Conservation (phyloP, 2,888 invertebrate species). For the Catocala fraxini region DNA sequence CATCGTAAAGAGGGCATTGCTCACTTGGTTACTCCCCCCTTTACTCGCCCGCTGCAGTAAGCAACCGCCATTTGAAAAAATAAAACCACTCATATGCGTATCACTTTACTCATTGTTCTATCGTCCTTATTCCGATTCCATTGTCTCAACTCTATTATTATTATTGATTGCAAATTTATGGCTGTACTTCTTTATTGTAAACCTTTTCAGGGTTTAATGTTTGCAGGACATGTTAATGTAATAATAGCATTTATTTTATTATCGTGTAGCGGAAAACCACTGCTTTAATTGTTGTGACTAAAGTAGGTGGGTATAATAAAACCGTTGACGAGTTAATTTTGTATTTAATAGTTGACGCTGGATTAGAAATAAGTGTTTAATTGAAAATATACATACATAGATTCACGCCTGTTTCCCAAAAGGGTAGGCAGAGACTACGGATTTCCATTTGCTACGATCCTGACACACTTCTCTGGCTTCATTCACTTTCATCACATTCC, state of each 20-base stretch:
- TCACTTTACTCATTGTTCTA: slow-evolving; percentile 77
- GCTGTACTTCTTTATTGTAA: slow-evolving; percentile 69
- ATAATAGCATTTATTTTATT: slow-evolving; percentile 30
- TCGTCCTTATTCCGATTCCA: slow-evolving; percentile 80
- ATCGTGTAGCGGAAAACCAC: slow-evolving; percentile 55
- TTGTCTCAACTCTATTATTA: slow-evolving; percentile 75
- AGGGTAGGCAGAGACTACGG: too few species aligned
- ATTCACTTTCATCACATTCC: too few species aligned
- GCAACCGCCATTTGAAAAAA: slow-evolving; percentile 66
- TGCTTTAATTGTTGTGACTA: slow-evolving; percentile 43
- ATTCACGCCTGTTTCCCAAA: too few species aligned
- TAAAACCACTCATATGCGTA: slow-evolving; percentile 70
- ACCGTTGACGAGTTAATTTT: slow-evolving; percentile 25
- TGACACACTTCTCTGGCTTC: too few species aligned
- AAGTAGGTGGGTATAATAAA: slow-evolving; percentile 25
- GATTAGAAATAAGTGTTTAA: slow-evolving; percentile 2
- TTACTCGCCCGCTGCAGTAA: slow-evolving; percentile 71
- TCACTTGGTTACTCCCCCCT: slow-evolving; percentile 79
- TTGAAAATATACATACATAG: too few species aligned
- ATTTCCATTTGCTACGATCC: too few species aligned
- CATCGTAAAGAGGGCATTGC: slow-evolving; percentile 86
- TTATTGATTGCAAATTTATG: slow-evolving; percentile 81
- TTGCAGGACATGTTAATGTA: slow-evolving; percentile 47
- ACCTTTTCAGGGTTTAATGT: slow-evolving; percentile 64
- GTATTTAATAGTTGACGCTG: slow-evolving; percentile 19